A percentile compares a stretch with the other conserved stretches of the same genome.
Evolutionary conservation across 2,113 vertebrate species (phyloP).

Genomic region (Ascaphus truei): DNA sequence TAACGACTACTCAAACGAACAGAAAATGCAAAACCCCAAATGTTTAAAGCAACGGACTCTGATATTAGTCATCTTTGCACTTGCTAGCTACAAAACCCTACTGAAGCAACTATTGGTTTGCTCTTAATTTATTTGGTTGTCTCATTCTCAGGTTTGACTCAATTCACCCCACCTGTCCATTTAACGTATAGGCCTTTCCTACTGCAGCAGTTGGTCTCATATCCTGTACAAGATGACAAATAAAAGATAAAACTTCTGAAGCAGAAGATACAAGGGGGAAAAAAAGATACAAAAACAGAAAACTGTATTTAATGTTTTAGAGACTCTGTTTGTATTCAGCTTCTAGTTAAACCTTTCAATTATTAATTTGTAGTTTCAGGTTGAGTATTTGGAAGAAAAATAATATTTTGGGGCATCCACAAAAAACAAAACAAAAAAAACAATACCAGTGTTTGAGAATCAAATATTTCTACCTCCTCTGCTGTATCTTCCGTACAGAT

Average conservation of each 20-base stretch:
- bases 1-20: slow-evolving; percentile 19
- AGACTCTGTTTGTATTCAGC: neutral
- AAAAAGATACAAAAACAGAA: neutral
- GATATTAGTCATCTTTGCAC: slow-evolving; percentile 21
- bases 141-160: slow-evolving; percentile 7
- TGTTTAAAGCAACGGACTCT: neutral
- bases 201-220: slow-evolving; percentile 7
- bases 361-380: neutral
- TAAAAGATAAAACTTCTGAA: neutral
- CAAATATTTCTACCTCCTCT: too few species aligned
- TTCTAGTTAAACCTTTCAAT: neutral
- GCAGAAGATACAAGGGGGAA: neutral
- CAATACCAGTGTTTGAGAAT: slow-evolving; percentile 6
- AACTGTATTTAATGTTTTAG: neutral
- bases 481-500: too few species aligned
- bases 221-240: slow-evolving; percentile 19
- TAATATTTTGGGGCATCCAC: neutral
- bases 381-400: neutral
- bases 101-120: neutral
- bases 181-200: neutral
- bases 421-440: neutral
- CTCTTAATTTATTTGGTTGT: neutral
- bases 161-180: slow-evolving; percentile 17
- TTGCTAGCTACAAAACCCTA: slow-evolving; percentile 15
- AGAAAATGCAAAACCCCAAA: slow-evolving; percentile 27